Percentiles rank a stretch among this genome's conserved stretches.
phyloP scores from a whole-genome alignment of 2,113 vertebrate genomes.

The Pandion haliaetus region DNA sequence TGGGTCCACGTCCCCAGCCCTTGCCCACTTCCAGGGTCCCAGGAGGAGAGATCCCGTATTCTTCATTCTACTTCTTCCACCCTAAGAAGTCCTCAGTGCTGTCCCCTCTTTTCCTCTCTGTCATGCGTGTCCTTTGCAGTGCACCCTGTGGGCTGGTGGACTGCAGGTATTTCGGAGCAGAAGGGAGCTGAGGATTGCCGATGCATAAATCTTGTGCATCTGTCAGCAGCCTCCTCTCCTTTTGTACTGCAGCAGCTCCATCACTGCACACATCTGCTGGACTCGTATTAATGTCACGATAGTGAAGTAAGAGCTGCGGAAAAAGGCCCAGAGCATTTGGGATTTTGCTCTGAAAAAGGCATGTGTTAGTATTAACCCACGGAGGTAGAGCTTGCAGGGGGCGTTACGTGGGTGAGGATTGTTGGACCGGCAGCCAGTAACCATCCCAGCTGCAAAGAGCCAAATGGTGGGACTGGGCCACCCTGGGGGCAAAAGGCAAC shows the following conservation, averaged over 20 bases:
- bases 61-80: not conserved
- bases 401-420: not conserved
- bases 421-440: not conserved
- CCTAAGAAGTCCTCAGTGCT: not conserved
- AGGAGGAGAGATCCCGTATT: not conserved
- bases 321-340: not conserved
- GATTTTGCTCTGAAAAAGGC: not conserved
- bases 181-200: not conserved
- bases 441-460: not conserved
- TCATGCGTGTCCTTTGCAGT: not conserved
- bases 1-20: not conserved
- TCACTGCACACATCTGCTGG: not conserved
- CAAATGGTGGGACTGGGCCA: not conserved
- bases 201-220: too few species aligned
- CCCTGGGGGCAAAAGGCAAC: not conserved
- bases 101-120: not conserved
- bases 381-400: not conserved
- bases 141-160: not conserved
- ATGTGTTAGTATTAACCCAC: rapidly evolving
- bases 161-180: not conserved
- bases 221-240: not conserved
- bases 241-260: not conserved
- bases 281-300: not conserved
- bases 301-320: not conserved
- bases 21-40: not conserved